Conservation (phyloP, 2,113 vertebrate species). For the Ibidorhyncha struthersii region DNA sequence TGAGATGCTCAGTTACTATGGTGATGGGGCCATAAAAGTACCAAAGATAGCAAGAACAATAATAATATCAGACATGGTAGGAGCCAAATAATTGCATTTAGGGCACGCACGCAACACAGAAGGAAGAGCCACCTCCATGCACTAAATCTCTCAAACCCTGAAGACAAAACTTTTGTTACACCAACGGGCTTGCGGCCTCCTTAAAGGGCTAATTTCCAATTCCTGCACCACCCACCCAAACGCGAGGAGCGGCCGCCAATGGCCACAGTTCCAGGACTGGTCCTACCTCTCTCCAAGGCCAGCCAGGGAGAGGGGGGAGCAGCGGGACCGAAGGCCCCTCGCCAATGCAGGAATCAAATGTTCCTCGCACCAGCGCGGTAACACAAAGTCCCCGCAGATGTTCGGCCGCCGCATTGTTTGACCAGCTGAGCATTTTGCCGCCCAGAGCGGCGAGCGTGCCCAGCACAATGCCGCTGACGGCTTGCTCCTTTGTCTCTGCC, state of each 20-base stretch:
- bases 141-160: neutral
- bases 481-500: neutral
- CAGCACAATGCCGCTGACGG: neutral
- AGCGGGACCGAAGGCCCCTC: accelerated
- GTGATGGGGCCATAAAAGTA: conserved; percentile 67
- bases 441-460: neutral
- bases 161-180: neutral
- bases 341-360: neutral
- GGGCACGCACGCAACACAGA: conserved; percentile 24
- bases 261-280: neutral
- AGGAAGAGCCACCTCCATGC: conserved; percentile 32
- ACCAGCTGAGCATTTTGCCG: neutral
- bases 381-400: neutral
- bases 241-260: neutral
- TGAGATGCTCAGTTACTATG: conserved; percentile 70
- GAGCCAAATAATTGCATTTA: conserved; percentile 67
- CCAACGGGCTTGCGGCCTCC: neutral
- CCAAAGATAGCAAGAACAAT: conserved; percentile 68
- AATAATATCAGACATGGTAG: conserved; percentile 66
- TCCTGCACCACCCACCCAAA: neutral
- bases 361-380: neutral
- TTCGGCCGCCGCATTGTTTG: neutral
- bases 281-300: neutral
- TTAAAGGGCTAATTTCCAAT: neutral
- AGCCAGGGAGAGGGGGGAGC: neutral